phyloP scores from a whole-genome alignment of 2,888 invertebrate genomes.

The Cosmia trapezina region DNA sequence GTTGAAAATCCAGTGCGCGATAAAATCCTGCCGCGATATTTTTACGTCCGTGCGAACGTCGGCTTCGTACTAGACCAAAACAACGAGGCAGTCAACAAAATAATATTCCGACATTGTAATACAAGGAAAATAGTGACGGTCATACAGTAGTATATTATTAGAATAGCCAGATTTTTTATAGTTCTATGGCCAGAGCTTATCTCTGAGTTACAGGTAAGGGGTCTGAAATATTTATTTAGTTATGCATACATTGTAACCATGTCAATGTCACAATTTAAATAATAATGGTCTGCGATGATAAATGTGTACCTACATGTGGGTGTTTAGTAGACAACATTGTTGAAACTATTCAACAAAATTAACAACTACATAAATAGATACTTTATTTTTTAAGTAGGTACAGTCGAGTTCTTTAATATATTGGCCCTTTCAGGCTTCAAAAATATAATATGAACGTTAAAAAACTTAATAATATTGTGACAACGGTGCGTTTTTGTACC shows the following conservation, averaged over 20 bases:
- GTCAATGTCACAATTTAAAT: conserved; percentile 37
- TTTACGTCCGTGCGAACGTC: too few species aligned
- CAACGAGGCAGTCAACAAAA: not conserved
- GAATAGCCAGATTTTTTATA: not conserved
- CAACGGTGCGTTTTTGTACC: too few species aligned
- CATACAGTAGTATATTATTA: not conserved
- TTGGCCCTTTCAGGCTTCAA: too few species aligned
- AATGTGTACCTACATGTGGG: conserved; percentile 1
- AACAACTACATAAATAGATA: not conserved
- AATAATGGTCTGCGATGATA: not conserved
- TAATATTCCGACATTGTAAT: not conserved
- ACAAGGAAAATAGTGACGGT: conserved; percentile 19
- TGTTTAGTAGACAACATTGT: not conserved
- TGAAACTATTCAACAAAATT: not conserved
- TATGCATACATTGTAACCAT: conserved; percentile 9
- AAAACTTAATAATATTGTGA: too few species aligned
- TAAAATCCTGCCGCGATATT: too few species aligned
- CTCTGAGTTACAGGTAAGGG: not conserved
- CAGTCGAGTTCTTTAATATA: too few species aligned
- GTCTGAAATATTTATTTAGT: conserved; percentile 24
- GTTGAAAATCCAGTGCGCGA: too few species aligned
- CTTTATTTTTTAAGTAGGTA: too few species aligned
- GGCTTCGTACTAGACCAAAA: too few species aligned
- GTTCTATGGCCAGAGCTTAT: not conserved
- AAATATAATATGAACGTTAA: too few species aligned